A percentile compares a stretch with the other conserved stretches of the same genome.
phyloP scores from a whole-genome alignment of 1,140 invertebrate genomes.

The Meloidogyne chitwoodi region DNA sequence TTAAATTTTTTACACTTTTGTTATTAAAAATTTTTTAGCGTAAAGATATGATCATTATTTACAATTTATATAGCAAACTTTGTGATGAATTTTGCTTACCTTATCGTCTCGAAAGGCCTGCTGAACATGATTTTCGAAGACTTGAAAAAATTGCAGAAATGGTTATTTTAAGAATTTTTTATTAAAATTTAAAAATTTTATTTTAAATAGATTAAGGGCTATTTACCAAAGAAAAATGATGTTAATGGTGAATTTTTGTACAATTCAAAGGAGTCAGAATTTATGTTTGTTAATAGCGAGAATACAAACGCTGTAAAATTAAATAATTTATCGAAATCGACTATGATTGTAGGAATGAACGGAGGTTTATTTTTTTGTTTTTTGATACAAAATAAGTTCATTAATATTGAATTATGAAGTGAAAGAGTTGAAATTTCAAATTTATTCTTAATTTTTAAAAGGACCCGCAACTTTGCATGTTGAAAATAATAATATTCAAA shows the following conservation, averaged over 20 bases:
- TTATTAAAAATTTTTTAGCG: neutral
- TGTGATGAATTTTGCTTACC: constrained; percentile 2
- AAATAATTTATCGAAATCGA: neutral
- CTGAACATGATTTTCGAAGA: neutral
- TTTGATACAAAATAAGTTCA: too few relatives aligned
- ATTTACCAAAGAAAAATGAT: neutral
- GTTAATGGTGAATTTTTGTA: neutral
- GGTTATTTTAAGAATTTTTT: neutral
- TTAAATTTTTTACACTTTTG: neutral
- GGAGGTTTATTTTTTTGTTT: neutral
- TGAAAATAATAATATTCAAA: neutral
- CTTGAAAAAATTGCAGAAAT: neutral
- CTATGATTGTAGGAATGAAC: neutral
- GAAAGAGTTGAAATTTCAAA: too few relatives aligned
- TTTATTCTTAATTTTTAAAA: too few relatives aligned
- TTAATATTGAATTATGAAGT: too few relatives aligned
- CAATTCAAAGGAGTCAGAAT: neutral
- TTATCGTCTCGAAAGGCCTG: neutral
- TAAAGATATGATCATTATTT: constrained; percentile 3
- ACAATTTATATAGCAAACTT: neutral
- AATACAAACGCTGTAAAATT: neutral
- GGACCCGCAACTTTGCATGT: neutral
- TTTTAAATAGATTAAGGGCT: neutral
- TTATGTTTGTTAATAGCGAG: neutral
- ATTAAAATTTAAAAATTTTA: neutral